phyloP scores from a whole-genome alignment of 2,797 vertebrate genomes.

The Hypotaenidia philippensis region DNA sequence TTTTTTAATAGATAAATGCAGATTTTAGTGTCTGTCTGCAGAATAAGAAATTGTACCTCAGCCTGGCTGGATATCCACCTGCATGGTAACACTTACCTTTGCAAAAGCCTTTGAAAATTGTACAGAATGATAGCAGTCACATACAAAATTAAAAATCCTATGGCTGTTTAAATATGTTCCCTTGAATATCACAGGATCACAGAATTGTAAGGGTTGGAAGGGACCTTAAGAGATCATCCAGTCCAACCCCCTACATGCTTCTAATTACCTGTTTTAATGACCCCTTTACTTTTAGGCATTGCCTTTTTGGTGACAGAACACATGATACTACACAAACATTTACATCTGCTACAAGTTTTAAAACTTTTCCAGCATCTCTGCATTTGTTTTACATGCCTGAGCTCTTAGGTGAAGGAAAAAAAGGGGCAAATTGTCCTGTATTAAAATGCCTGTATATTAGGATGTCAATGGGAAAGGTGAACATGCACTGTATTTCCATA shows the following conservation, averaged over 20 bases:
- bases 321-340: not conserved
- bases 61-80: not conserved
- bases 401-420: not conserved
- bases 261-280: not conserved
- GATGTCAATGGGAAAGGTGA: conserved; percentile 64
- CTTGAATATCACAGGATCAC: not conserved
- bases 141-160: not conserved
- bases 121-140: not conserved
- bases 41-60: not conserved
- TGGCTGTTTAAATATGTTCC: not conserved
- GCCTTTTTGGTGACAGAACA: not conserved
- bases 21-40: not conserved
- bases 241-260: not conserved
- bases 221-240: too few relatives aligned
- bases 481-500: conserved; percentile 49
- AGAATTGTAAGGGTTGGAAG: too few relatives aligned
- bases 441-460: conserved; percentile 16
- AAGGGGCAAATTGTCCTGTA: conserved; percentile 28
- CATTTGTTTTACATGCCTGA: not conserved
- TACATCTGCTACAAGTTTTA: not conserved
- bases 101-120: not conserved
- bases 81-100: not conserved
- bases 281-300: not conserved
- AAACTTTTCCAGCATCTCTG: not conserved
- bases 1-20: not conserved